phyloP scores from a whole-genome alignment of 2,113 vertebrate genomes.

The Telmatochromis bifrenatus region DNA sequence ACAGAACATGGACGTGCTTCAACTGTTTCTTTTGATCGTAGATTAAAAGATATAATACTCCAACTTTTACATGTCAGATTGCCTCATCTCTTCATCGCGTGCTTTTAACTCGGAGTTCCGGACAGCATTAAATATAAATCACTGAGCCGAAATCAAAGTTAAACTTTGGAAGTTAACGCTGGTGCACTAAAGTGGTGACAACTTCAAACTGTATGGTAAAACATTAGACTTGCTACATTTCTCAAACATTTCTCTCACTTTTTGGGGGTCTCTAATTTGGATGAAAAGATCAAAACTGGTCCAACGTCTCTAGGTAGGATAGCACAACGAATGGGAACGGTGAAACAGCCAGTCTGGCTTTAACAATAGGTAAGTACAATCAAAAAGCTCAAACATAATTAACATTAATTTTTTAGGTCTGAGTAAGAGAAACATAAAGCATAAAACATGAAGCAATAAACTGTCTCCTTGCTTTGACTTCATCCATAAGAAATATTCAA shows the following conservation, averaged over 20 bases:
- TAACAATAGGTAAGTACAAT: not conserved
- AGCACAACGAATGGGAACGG: not conserved
- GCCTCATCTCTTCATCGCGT: not conserved
- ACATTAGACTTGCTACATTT: not conserved
- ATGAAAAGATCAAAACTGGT: not conserved
- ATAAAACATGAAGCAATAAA: not conserved
- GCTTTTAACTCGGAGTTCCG: not conserved
- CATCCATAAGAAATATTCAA: not conserved
- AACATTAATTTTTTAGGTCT: not conserved
- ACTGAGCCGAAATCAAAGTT: not conserved
- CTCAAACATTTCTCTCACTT: not conserved
- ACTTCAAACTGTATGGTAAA: not conserved
- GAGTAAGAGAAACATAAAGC: not conserved
- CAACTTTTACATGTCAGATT: not conserved
- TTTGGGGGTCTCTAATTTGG: not conserved
- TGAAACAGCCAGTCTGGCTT: not conserved
- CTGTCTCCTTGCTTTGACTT: not conserved
- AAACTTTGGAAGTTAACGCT: not conserved
- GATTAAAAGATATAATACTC: not conserved
- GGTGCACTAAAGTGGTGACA: not conserved
- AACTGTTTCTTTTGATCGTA: not conserved
- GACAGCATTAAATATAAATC: not conserved
- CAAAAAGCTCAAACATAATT: not conserved
- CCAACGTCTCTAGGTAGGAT: not conserved
- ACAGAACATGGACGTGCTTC: not conserved